Evolutionary conservation across 1,140 invertebrate species (phyloP).

Genomic region (Eubasilissa regina): DNA sequence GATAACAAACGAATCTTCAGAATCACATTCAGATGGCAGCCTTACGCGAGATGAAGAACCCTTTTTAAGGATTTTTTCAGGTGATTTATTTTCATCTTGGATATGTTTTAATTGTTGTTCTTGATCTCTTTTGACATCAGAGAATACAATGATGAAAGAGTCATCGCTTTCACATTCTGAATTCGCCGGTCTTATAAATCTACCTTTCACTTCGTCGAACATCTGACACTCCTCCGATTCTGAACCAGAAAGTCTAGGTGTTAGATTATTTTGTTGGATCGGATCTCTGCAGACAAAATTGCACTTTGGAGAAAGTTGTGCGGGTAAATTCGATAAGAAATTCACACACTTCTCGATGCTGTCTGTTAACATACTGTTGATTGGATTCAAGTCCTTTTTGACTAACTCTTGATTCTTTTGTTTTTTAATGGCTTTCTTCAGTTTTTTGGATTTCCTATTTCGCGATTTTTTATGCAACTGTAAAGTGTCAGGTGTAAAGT

Average conservation of each 20-base stretch:
- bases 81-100: neutral
- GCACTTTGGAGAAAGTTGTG: constrained; percentile 5
- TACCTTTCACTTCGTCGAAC: constrained; percentile 49
- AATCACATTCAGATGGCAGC: constrained; percentile 55
- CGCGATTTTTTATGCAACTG: constrained; percentile 10
- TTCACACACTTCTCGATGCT: constrained; percentile 32
- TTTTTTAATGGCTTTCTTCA: constrained; percentile 13
- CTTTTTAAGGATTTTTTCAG: neutral
- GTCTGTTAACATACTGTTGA: neutral
- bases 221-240: constrained; percentile 20
- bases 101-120: neutral
- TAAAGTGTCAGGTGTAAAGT: constrained; percentile 38
- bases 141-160: constrained; percentile 47
- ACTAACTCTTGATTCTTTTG: neutral
- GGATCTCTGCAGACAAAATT: constrained; percentile 12
- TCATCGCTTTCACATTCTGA: constrained; percentile 55
- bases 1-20: constrained; percentile 57
- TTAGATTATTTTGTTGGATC: neutral
- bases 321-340: constrained; percentile 31
- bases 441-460: constrained; percentile 23
- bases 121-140: constrained; percentile 34
- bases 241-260: constrained; percentile 4
- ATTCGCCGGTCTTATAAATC: constrained; percentile 27
- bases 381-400: neutral
- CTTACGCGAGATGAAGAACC: constrained; percentile 1